Evolutionary conservation across 1,140 invertebrate genomes (phyloP), one percentile per base, ranked within the genome.

Genomic region (Chelonus insularis): DNA sequence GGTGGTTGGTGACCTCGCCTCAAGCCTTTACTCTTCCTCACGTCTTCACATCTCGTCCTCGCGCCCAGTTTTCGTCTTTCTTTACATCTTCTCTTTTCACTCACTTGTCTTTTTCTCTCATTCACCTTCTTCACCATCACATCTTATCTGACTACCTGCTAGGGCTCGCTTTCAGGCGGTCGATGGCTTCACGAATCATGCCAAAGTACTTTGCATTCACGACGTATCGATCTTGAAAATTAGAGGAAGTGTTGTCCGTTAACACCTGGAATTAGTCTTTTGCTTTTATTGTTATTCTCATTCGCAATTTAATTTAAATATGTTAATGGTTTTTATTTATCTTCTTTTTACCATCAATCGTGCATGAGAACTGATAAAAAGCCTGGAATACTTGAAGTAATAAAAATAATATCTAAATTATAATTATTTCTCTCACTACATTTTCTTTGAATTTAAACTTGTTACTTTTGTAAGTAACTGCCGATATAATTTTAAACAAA

Each of bases 1-100:
- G 76, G 77, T 72, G 77, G 72, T 73, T 67, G 77, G 72, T 78
- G 79, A 81, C 78, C 79, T 81, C 79, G 79, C 79, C 77, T 71
- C 71, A 71, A 70, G 78, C 77, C 74, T 75, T 69, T 72, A 63
- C 73, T 71, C 66, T 73, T 67, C 62, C 68, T 39, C 63, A 61
- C 57, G 64, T 51, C 62, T 56, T 68, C 37, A 6, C 21, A 20
- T 57, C n/a, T 63, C 32, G 39, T 36, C 16, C 55, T 65, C 29
- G 32, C 56, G 8, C 16, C 25, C 61, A 60, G 18, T 62, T 37
- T 66, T 50, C 58, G 41, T 47, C 56, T 51, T 39, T 58, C 57
- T 11, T 12, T 36, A 12, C 41, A 56, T 8, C 18, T 21, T 9
- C 36, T 47, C 57, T 54, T 61, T 55, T 50, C 48, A 7, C 45